Evolutionary conservation across 2,797 vertebrate genomes (phyloP), one percentile per base, ranked within the genome.

Genomic region (Paguma larvata): DNA sequence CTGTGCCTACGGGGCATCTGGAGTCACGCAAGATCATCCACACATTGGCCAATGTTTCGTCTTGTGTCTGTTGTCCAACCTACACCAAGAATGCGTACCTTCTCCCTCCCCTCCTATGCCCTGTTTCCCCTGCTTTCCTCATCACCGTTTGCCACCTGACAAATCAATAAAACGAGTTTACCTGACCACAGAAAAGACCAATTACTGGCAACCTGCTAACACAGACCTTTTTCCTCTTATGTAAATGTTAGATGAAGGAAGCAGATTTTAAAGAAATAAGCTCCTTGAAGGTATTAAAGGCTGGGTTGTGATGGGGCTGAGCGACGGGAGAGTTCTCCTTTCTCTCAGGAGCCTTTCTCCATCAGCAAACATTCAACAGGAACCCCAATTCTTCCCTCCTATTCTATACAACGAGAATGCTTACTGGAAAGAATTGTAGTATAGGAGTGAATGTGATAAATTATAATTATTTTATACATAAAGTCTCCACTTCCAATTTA

Each of bases 161-260:
- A 88, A 72, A 63, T 92, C 56, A 90, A 85, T 73, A 85, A 78
- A 73, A 68, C 23, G 23, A 92, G 59, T 48, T 89, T 34, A 95
- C 63, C 14, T 78, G 89, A 68, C 10, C 34, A 38, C 3, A 73
- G 48, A 67, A 96, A 87, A 85, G 38, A 85, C 19, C 59, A 85
- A 25, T 94, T 92, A 59, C 32, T 95, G 95, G 67, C 89, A 77
- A 95, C 5, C 3, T 18, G 8, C 41, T 59, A 68, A 94, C 30
- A 8, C 46, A 77, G 51, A 68, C 46, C 51, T 2, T n/a, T 48
- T 38, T 84, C 6, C 9, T 85, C 73, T 41, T 48, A 91, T 86
- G 86, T 90, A 86, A 89, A 91, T 68, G 23, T 65, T 85, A 92
- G 62, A 48, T 53, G n/a, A 65, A 78, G 87, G n/a, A 72, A 15